Evolutionary conservation across 2,797 vertebrate genomes (phyloP).

Genomic region (Sebastes melanostomus): DNA sequence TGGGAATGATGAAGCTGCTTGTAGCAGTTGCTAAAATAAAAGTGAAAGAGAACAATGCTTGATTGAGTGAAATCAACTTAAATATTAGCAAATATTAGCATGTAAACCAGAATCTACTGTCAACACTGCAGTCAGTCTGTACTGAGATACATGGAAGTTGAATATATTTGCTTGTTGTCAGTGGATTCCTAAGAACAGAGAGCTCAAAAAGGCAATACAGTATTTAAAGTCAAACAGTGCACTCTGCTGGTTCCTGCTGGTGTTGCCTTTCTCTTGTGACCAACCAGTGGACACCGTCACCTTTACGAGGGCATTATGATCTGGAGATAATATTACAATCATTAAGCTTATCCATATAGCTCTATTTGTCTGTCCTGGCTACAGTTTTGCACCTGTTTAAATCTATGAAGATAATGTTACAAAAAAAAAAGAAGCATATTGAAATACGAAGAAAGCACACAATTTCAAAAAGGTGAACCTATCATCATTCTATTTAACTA

Average conservation of each 20-base stretch:
- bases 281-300: background rate
- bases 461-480: constrained; percentile 46
- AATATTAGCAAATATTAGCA: constrained; percentile 57
- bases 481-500: constrained; percentile 56
- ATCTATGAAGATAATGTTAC: constrained; percentile 33
- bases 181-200: constrained; percentile 9
- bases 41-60: constrained; percentile 11
- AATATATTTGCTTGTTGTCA: constrained; percentile 21
- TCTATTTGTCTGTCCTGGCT: constrained; percentile 22
- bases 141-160: constrained; percentile 13
- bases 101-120: constrained; percentile 38
- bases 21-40: constrained; percentile 20
- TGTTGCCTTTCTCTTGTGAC: constrained; percentile 32
- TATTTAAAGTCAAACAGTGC: constrained; percentile 40
- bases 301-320: constrained; percentile 24
- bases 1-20: constrained; percentile 26
- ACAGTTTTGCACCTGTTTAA: constrained; percentile 43
- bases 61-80: constrained; percentile 26
- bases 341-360: constrained; percentile 6
- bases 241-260: constrained; percentile 61
- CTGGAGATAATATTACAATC: constrained; percentile 20
- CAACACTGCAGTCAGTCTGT: constrained; percentile 3
- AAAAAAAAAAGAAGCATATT: constrained; percentile 16
- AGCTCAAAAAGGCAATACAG: constrained; percentile 23
- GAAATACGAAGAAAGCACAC: constrained; percentile 67